A percentile compares a stretch with the other conserved stretches of the same genome.
These are phyloP conservation scores for Symphodus melops DNA, from an alignment of 2,113 vertebrate species.

Conservation along the genomic window DNA sequence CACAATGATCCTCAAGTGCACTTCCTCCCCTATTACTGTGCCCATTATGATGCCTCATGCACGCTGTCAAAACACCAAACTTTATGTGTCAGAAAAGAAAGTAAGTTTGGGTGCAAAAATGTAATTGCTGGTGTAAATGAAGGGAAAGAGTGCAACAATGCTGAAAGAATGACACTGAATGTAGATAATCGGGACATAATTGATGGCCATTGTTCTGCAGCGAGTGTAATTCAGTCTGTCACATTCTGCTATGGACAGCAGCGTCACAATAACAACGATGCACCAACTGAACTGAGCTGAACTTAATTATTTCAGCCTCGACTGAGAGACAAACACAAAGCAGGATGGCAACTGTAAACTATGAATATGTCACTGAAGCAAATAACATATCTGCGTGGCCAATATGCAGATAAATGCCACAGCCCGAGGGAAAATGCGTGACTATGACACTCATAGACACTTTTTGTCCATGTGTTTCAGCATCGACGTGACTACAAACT, in stretches of 20 bases:
- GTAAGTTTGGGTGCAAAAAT: slow-evolving; percentile 16
- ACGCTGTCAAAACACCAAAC: not conserved
- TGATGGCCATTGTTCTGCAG: slow-evolving; percentile 52
- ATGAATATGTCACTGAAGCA: slow-evolving; percentile 55
- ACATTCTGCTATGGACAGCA: slow-evolving; percentile 2
- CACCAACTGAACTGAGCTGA: slow-evolving; percentile 54
- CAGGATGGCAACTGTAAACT: slow-evolving; percentile 45
- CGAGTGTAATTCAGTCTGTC: slow-evolving; percentile 38
- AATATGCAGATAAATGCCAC: slow-evolving; percentile 55
- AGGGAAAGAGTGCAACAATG: slow-evolving; percentile 33
- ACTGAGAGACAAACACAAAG: slow-evolving; percentile 54
- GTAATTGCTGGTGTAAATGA: slow-evolving; percentile 43
- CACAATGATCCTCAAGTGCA: not conserved
- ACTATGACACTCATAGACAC: slow-evolving; percentile 12
- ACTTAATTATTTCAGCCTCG: slow-evolving; percentile 54
- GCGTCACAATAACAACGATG: slow-evolving; percentile 50
- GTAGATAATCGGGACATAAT: slow-evolving; percentile 46
- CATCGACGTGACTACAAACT: slow-evolving; percentile 2
- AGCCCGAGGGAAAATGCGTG: slow-evolving; percentile 29
- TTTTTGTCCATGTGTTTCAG: slow-evolving; percentile 9
- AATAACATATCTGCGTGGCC: slow-evolving; percentile 43
- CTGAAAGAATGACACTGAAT: slow-evolving; percentile 20
- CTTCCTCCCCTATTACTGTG: not conserved
- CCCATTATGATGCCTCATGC: not conserved
- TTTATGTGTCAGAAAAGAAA: slow-evolving; percentile 6